These are phyloP conservation scores for Sus scrofa DNA, from an alignment of 2,113 vertebrate species.

Conservation along the genomic window T2T-Sscrofa CM000824.6:121907001-121907500, in stretches of 20 bases:
- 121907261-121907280: neutral
- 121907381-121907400: neutral
- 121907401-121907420: neutral
- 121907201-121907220: neutral
- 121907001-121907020: neutral
- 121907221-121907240: neutral
- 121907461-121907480: neutral
- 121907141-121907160: neutral
- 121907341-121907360: accelerated
- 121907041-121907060: neutral
- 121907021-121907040: neutral
- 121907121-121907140: neutral
- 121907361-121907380: neutral
- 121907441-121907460: neutral
- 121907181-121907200: neutral
- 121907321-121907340: neutral
- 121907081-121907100: neutral
- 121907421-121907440: neutral
- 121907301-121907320: accelerated
- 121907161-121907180: neutral
- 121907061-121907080: neutral
- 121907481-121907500: neutral
- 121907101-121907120: neutral
- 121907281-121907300: neutral
- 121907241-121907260: neutral